Evolutionary conservation across 2,113 vertebrate genomes (phyloP).

Genomic region (Planiliza haematocheilus): DNA sequence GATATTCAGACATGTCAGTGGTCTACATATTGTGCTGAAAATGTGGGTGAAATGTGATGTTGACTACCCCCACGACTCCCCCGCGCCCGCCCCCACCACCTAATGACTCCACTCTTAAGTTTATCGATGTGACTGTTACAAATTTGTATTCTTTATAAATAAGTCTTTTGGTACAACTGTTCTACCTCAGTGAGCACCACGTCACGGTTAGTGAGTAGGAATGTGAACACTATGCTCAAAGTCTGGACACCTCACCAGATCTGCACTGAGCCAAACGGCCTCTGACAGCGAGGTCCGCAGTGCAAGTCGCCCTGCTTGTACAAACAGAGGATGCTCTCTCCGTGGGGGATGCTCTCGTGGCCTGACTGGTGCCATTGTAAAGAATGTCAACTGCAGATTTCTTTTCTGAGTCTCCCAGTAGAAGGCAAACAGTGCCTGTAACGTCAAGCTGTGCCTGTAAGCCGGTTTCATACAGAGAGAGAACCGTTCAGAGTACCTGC

Average conservation of each 20-base stretch:
- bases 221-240: slow-evolving; percentile 66
- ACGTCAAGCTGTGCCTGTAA: slow-evolving; percentile 85
- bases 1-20: slow-evolving; percentile 69
- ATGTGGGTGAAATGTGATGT: slow-evolving; percentile 78
- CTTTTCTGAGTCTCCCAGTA: slow-evolving; percentile 73
- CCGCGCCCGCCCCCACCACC: neutral
- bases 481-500: slow-evolving; percentile 72
- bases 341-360: slow-evolving; percentile 58
- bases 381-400: slow-evolving; percentile 84
- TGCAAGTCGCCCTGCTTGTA: slow-evolving; percentile 46
- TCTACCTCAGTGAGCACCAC: slow-evolving; percentile 85
- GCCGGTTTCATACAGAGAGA: slow-evolving; percentile 72
- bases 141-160: slow-evolving; percentile 79
- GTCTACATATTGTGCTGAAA: slow-evolving; percentile 74
- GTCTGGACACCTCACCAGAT: slow-evolving; percentile 64
- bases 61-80: slow-evolving; percentile 28
- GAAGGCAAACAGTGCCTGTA: slow-evolving; percentile 85
- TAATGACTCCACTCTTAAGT: slow-evolving; percentile 75
- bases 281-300: slow-evolving; percentile 54
- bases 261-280: slow-evolving; percentile 65
- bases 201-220: slow-evolving; percentile 75
- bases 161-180: slow-evolving; percentile 84
- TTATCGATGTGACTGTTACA: slow-evolving; percentile 86
- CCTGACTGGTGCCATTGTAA: slow-evolving; percentile 81
- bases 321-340: slow-evolving; percentile 67